Evolutionary conservation across 2,888 invertebrate species (phyloP).

Genomic region (Sepiola atlantica): DNA sequence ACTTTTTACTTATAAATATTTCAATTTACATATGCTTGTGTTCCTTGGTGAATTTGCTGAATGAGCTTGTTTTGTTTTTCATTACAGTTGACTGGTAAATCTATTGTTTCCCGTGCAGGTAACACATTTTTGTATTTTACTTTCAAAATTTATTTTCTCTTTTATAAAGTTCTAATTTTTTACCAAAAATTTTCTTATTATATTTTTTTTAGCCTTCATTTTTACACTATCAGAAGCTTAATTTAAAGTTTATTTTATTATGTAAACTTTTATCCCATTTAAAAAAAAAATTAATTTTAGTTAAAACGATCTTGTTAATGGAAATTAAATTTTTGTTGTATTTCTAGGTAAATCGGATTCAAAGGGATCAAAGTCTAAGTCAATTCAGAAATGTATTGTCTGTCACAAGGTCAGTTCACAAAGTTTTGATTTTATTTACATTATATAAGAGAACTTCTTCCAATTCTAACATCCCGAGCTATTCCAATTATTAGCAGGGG

Average conservation of each 20-base stretch:
- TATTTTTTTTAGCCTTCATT: neutral
- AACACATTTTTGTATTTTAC: neutral
- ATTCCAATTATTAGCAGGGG: too few species aligned
- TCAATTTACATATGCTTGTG: neutral
- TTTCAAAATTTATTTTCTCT: neutral
- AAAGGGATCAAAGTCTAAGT: constrained; percentile 50
- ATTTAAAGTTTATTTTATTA: neutral
- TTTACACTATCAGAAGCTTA: neutral
- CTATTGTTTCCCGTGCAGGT: neutral
- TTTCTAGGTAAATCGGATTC: neutral
- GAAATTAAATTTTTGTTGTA: neutral
- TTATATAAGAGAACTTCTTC: neutral
- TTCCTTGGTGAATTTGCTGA: neutral
- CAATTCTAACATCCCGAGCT: too few species aligned
- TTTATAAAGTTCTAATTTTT: neutral
- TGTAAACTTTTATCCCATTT: neutral
- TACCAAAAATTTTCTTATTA: neutral
- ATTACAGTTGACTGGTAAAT: neutral
- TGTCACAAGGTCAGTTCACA: constrained; percentile 63
- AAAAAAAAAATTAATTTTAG: too few species aligned
- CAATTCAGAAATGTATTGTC: constrained; percentile 66
- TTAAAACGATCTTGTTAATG: neutral
- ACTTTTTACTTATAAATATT: neutral
- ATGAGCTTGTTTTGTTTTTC: neutral
- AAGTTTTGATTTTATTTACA: neutral